Base-by-base conservation (phyloP, 1,140 invertebrate species). In the Matsumurasca onukii region DNA sequence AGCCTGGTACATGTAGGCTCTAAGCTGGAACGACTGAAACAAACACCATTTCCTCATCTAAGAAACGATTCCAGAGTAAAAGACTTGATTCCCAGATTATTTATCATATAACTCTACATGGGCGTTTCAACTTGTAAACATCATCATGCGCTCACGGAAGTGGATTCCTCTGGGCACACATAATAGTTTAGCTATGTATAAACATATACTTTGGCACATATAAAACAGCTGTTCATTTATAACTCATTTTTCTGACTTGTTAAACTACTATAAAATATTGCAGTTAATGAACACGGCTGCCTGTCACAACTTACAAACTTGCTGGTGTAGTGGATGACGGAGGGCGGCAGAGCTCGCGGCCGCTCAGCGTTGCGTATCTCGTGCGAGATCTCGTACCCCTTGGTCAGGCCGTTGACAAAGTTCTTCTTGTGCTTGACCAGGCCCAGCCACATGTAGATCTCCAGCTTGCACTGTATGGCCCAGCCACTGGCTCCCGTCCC, bases 1-100 rank as follows among this genome's bases (percentile, higher is more conserved):
- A 1, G 93, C 94, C 82, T 95, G 93, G 77, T 95, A 96, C 80
- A 97, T 88, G 77, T 95, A 93, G 1, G 91, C 91, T 65, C 93
- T 81, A 67, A 95, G 79, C 84, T 95, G 92, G 79, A 95, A 95
- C 68, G 83, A 85, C 90, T 92, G 17, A 68, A 82, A 84, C 61
- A 70, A 67, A 73, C 51, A 55, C 9, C 17, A 45, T 45, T 45
- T n/a, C n/a, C n/a, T n/a, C n/a, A n/a, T n/a, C n/a, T n/a, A n/a
- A n/a, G n/a, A n/a, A n/a, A n/a, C n/a, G n/a, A n/a, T n/a, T n/a
- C n/a, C n/a, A n/a, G n/a, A n/a, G n/a, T n/a, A n/a, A n/a, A n/a
- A n/a, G n/a, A n/a, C n/a, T n/a, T n/a, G n/a, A n/a, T n/a, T n/a
- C n/a, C n/a, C n/a, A n/a, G n/a, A n/a, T n/a, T n/a, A n/a, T n/a